phyloP scores from a whole-genome alignment of 2,888 invertebrate species.

The Scaptomyza tumidula region DNA sequence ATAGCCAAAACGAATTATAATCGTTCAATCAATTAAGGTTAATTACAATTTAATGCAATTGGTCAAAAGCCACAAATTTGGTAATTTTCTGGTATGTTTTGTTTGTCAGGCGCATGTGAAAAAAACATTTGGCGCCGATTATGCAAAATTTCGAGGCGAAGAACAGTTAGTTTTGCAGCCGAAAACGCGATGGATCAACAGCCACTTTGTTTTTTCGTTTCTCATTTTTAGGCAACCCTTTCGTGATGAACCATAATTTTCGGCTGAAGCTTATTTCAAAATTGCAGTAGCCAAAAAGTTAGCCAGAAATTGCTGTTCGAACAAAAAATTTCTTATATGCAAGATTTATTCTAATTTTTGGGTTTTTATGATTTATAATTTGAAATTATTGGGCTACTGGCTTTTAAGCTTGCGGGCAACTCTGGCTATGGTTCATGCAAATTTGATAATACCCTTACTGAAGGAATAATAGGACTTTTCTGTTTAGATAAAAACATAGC shows the following conservation, averaged over 20 bases:
- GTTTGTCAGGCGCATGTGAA: conserved; percentile 16
- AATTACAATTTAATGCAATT: conserved; percentile 72
- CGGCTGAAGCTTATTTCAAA: conserved; percentile 38
- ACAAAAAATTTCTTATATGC: conserved; percentile 22
- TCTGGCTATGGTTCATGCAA: conserved; percentile 54
- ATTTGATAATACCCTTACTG: conserved; percentile 39
- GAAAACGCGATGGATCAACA: conserved; percentile 61
- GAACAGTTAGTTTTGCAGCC: conserved; percentile 65
- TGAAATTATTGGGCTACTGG: conserved; percentile 73
- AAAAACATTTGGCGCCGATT: conserved; percentile 51
- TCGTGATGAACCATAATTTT: conserved; percentile 64
- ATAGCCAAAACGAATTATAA: conserved; percentile 59
- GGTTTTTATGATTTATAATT: conserved; percentile 76
- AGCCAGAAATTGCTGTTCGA: conserved; percentile 33
- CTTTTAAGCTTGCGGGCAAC: conserved; percentile 56
- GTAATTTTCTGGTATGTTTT: conserved; percentile 5
- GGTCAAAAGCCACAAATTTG: conserved; percentile 39
- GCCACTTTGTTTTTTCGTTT: conserved; percentile 8
- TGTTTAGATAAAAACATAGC: neutral
- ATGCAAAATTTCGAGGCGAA: conserved; percentile 58
- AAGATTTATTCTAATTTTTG: conserved; percentile 71
- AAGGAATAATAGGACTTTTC: neutral
- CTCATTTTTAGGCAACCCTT: conserved; percentile 32
- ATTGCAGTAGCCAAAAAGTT: conserved; percentile 67
- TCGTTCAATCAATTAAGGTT: conserved; percentile 78